Percentiles rank a stretch among this genome's conserved stretches.
phyloP scores from a whole-genome alignment of 2,797 vertebrate species.

The Pipistrellus pygmaeus region DNA sequence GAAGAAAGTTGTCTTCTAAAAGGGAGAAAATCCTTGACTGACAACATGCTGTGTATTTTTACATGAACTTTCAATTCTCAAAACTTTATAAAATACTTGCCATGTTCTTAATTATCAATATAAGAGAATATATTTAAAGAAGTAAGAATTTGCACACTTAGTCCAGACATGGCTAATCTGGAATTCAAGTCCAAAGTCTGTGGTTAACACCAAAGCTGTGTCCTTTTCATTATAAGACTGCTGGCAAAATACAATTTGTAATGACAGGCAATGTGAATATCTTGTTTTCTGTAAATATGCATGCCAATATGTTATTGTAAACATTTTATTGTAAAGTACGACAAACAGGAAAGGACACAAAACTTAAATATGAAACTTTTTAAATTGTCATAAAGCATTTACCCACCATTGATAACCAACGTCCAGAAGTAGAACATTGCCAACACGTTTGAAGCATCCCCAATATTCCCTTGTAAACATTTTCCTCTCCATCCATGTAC shows the following conservation, averaged over 20 bases:
- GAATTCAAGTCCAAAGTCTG: neutral
- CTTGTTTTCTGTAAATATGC: neutral
- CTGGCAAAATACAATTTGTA: neutral
- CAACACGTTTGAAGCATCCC: too few species aligned
- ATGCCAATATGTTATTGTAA: neutral
- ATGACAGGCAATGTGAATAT: neutral
- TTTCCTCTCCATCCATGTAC: too few species aligned
- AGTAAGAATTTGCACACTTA: neutral
- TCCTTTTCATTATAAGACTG: neutral
- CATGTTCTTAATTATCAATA: neutral
- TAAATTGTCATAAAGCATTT: too few species aligned
- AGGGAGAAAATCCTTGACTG: neutral
- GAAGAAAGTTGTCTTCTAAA: neutral
- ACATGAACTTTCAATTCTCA: constrained; percentile 17
- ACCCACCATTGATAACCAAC: too few species aligned
- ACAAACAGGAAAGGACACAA: neutral
- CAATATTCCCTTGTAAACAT: too few species aligned
- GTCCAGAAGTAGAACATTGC: too few species aligned
- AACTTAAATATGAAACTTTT: too few species aligned
- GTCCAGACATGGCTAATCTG: neutral
- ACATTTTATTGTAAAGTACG: neutral
- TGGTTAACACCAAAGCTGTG: neutral
- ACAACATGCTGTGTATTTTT: neutral
- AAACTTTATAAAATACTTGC: constrained; percentile 37
- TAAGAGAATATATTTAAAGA: neutral